A percentile compares a stretch with the other conserved stretches of the same genome.
Evolutionary conservation across 2,888 invertebrate genomes (phyloP).

Genomic region (Neoascia interrupta): DNA sequence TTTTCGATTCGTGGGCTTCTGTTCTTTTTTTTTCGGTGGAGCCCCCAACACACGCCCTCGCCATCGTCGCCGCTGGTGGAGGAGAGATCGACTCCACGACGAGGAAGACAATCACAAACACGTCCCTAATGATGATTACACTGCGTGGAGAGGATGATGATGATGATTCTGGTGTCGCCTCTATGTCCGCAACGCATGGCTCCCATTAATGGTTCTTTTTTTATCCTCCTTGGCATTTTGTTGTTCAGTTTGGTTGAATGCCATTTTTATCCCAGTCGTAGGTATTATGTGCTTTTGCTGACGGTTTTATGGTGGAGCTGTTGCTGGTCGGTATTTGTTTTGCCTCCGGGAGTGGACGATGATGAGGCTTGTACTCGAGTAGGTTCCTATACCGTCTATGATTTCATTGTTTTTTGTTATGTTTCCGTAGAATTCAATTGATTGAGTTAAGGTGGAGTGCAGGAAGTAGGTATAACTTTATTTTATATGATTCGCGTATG

Average conservation of each 20-base stretch:
- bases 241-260: constrained; percentile 34
- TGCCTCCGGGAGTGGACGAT: not conserved
- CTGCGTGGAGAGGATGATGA: constrained; percentile 29
- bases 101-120: constrained; percentile 21
- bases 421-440: too few species aligned
- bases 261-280: constrained; percentile 38
- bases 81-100: constrained; percentile 4
- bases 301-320: constrained; percentile 6
- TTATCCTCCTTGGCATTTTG: not conserved
- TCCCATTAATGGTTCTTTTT: constrained; percentile 61
- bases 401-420: too few species aligned
- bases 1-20: constrained; percentile 43
- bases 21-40: constrained; percentile 8
- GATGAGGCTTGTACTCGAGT: too few species aligned
- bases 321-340: constrained; percentile 31
- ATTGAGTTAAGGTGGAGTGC: not conserved
- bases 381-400: not conserved
- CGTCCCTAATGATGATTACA: constrained; percentile 42
- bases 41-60: constrained; percentile 21
- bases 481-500: too few species aligned
- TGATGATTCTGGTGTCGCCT: constrained; percentile 67
- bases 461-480: too few species aligned
- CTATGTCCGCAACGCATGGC: constrained; percentile 67
- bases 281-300: constrained; percentile 11
- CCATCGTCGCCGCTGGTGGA: constrained; percentile 37